phyloP scores from a whole-genome alignment of 2,797 vertebrate genomes.

The Austrolebias charrua region DNA sequence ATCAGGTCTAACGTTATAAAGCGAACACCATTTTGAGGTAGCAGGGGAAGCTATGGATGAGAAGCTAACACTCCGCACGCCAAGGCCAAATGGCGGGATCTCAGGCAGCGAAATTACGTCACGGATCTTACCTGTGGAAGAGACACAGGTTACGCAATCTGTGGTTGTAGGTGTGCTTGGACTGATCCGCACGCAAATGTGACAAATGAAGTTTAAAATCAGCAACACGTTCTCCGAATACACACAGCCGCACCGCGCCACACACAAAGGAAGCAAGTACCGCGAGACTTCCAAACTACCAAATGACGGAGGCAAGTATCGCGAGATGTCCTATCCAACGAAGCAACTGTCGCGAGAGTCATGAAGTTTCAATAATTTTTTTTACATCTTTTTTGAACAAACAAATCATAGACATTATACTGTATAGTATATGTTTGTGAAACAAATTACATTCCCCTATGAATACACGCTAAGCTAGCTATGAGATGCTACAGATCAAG shows the following conservation, averaged over 20 bases:
- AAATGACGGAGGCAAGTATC: too few relatives aligned
- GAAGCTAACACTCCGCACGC: not conserved
- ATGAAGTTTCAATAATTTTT: too few relatives aligned
- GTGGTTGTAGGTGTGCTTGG: not conserved
- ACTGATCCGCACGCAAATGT: not conserved
- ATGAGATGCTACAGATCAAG: too few relatives aligned
- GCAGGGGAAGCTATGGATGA: not conserved
- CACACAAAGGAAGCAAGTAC: slow-evolving; percentile 27
- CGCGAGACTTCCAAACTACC: slow-evolving; percentile 8
- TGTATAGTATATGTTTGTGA: too few relatives aligned
- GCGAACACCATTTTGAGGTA: not conserved
- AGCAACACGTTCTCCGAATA: not conserved
- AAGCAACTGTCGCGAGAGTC: too few relatives aligned
- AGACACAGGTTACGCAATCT: not conserved
- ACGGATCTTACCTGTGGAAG: slow-evolving; percentile 9
- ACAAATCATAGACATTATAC: too few relatives aligned
- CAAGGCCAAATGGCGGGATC: not conserved
- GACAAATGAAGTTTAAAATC: not conserved
- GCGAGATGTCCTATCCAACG: too few relatives aligned
- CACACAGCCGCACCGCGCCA: not conserved
- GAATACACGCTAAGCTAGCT: too few relatives aligned
- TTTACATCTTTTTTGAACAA: too few relatives aligned
- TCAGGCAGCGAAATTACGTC: not conserved
- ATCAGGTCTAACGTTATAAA: not conserved
- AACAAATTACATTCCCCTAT: too few relatives aligned